Base-by-base conservation (phyloP, 2,797 vertebrate species). In the Crossoptilon crossoptilon region DNA sequence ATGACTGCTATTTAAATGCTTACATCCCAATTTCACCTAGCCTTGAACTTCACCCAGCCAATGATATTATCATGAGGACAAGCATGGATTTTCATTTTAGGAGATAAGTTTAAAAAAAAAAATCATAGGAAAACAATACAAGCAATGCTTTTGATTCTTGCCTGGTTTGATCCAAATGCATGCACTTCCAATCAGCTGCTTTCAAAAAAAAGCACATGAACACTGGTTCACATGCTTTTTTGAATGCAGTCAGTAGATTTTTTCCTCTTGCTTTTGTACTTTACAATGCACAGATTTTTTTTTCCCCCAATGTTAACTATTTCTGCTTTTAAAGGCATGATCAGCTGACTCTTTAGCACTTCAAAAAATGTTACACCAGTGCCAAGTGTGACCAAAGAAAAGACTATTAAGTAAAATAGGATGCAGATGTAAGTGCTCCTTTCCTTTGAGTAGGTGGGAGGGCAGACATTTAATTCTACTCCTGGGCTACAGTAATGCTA, bases 261-360 rank as follows among this genome's bases (percentile, higher is more conserved):
- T 68, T 79, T 64, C 78, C 23, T 78, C 84, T 77, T 70, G 43
- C 16, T 90, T 16, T 83, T 11, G 0, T 69, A 35, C 35, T 84
- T 84, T 76, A 12, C 13, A 78, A 76, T 35, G 56, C 16, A 26
- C 11, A 66, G 39, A 10, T 70, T 26, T 88, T 82, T 59, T n/a
- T 21, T 37, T 11, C 37, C 29, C 37, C 33, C 29, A 41, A 33
- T 0, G 0, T 46, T 79, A 91, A 74, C 44, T 62, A 49, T 46
- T 76, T 77, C 48, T 76, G 39, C 41, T 79, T 88, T 76, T 59
- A 72, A 81, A 91, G 55, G 59, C 67, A 92, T 86, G 89, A 58
- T 15, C 46, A 72, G 55, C 15, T 33, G 37, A 86, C 29, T 91
- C 35, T 49, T 76, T 35, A 84, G 43, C 49, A 70, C 51, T 87